Evolutionary conservation across 2,888 invertebrate genomes (phyloP).

Genomic region (Napeogenes inachia): DNA sequence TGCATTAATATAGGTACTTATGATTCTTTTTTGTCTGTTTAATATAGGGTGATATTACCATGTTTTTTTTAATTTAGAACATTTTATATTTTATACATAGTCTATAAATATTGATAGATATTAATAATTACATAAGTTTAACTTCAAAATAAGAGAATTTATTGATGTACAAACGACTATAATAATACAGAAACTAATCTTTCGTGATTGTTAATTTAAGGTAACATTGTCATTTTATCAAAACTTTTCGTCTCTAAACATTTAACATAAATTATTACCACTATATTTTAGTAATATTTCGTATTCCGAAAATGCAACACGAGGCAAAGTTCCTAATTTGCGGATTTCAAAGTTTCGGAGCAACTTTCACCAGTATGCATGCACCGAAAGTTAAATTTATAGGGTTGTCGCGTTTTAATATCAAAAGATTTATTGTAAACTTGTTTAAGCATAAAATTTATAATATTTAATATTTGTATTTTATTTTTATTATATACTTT

Average conservation of each 20-base stretch:
- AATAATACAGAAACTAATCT: not conserved
- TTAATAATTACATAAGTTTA: no score
- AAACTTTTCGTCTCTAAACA: constrained; percentile 11
- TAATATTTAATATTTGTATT: not conserved
- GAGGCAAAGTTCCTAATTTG: constrained; percentile 21
- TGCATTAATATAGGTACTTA: no score
- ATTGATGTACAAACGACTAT: no score
- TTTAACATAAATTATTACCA: constrained; percentile 8
- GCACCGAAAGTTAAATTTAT: constrained; percentile 27
- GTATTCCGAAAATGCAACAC: no score
- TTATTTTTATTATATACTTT: constrained; percentile 3
- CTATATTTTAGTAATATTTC: not conserved
- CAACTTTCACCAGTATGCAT: constrained; percentile 25
- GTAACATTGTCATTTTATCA: constrained; percentile 11
- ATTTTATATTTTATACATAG: no score
- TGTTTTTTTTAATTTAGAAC: no score
- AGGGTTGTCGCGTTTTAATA: constrained; percentile 24
- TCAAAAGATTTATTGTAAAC: constrained; percentile 11
- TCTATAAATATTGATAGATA: no score
- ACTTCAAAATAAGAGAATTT: no score
- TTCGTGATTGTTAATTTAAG: constrained; percentile 8
- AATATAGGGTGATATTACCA: no score
- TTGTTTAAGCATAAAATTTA: not conserved
- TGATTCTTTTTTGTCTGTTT: no score
- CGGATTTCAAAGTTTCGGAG: constrained; percentile 25